These are phyloP conservation scores for Dynastes grantii DNA, from an alignment of 2,888 invertebrate genomes.

Conservation along the genomic window DNA sequence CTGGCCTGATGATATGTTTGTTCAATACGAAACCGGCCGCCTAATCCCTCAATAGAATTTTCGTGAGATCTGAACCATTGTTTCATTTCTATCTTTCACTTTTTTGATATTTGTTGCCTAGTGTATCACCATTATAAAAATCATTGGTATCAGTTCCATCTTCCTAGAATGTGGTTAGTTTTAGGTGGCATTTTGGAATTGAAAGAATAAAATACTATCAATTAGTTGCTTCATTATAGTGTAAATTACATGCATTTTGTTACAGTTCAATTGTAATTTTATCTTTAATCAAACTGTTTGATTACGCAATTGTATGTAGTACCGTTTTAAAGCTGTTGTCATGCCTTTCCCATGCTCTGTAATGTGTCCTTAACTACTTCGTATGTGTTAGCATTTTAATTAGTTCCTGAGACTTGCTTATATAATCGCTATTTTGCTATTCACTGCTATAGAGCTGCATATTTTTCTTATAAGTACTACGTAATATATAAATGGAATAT, in stretches of 20 bases:
- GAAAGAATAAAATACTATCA: too few species aligned
- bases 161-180: too few species aligned
- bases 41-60: too few species aligned
- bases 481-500: too few species aligned
- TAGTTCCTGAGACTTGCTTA: slow-evolving; percentile 14
- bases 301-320: slow-evolving; percentile 27
- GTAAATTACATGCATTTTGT: slow-evolving; percentile 8
- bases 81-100: too few species aligned
- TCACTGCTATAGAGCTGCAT: background rate
- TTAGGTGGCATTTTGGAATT: too few species aligned
- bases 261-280: slow-evolving; percentile 6
- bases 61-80: too few species aligned
- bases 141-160: too few species aligned
- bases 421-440: slow-evolving; percentile 19
- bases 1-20: too few species aligned
- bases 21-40: too few species aligned
- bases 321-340: slow-evolving; percentile 6
- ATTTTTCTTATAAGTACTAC: background rate
- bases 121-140: too few species aligned
- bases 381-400: slow-evolving; percentile 39
- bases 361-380: slow-evolving; percentile 34
- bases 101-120: too few species aligned
- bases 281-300: slow-evolving; percentile 32
- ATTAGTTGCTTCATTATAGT: background rate
- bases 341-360: slow-evolving; percentile 35